Base-by-base conservation (phyloP, 2,888 invertebrate genomes). In the Drosophila birchii region DNA sequence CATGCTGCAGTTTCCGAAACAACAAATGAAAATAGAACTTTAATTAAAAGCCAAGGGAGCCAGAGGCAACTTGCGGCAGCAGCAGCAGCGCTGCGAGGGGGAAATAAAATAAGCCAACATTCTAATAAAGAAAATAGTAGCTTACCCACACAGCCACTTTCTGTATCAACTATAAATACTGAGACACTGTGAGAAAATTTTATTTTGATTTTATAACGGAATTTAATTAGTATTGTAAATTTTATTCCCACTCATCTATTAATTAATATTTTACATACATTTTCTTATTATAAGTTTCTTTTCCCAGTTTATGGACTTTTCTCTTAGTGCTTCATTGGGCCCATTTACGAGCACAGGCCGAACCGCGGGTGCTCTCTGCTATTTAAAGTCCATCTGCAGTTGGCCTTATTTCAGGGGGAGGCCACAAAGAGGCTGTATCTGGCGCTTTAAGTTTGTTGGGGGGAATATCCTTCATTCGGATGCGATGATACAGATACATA, bases 1-100 rank as follows among this genome's bases (percentile, higher is more conserved):
- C 82, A 80, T 55, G 69, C 45, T 63, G 45, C 76, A 39, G 51
- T 66, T 69, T 62, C 71, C 74, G 72, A 70, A 79, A 84, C 72
- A 81, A 76, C 86, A 78, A 82, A 80, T 83, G 88, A 76, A 86
- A 86, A 88, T 85, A 80, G 74, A 88, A 86, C 88, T 80, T 88
- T 83, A 83, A 83, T 83, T 83, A 83, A 85, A 80, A 63, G 80
- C 76, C 56, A 41, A 54, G 63, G 45, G 53, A 78, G 51, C 43
- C 64, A 38, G 44, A 56, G 34, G 60, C 70, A 60, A n/a, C 32
- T 32, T 18, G 32, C n/a, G 23, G 36, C 59, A 14, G 6, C 44
- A 54, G 53, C 32, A 51, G 56, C 23, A 38, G 39, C 38, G 26
- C 47, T 43, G 54, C 34, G 34, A 55, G 75, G 54, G 67, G 41